phyloP scores from a whole-genome alignment of 2,888 invertebrate genomes.

The Agonopterix arenella region DNA sequence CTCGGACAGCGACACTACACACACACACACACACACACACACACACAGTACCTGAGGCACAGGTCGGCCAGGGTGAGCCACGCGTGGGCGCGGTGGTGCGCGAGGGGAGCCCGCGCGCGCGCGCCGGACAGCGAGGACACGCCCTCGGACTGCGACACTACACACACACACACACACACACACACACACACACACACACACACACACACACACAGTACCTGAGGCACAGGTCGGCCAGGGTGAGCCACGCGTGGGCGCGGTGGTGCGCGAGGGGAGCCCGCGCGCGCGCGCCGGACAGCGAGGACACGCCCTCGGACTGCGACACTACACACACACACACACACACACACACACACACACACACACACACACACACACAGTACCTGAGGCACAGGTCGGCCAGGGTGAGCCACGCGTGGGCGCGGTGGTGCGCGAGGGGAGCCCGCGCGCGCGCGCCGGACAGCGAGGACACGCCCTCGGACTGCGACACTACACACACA shows the following conservation, averaged over 20 bases:
- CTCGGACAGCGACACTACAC: neutral
- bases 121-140: conserved; percentile 18
- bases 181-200: no score
- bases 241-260: conserved; percentile 81
- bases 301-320: conserved; percentile 7
- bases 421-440: conserved; percentile 22
- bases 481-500: conserved; percentile 76
- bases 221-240: conserved; percentile 80
- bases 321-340: neutral
- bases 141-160: conserved; percentile 58
- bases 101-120: conserved; percentile 22
- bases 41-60: conserved; percentile 75
- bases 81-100: conserved; percentile 32
- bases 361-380: no score
- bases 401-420: conserved; percentile 85
- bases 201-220: neutral
- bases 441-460: conserved; percentile 20
- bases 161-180: no score
- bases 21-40: no score
- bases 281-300: conserved; percentile 6
- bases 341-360: no score
- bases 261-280: conserved; percentile 20
- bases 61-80: conserved; percentile 94
- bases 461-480: conserved; percentile 20
- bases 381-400: conserved; percentile 86